Evolutionary conservation across 2,113 vertebrate genomes (phyloP).

Genomic region (Trichomycterus rosablanca): DNA sequence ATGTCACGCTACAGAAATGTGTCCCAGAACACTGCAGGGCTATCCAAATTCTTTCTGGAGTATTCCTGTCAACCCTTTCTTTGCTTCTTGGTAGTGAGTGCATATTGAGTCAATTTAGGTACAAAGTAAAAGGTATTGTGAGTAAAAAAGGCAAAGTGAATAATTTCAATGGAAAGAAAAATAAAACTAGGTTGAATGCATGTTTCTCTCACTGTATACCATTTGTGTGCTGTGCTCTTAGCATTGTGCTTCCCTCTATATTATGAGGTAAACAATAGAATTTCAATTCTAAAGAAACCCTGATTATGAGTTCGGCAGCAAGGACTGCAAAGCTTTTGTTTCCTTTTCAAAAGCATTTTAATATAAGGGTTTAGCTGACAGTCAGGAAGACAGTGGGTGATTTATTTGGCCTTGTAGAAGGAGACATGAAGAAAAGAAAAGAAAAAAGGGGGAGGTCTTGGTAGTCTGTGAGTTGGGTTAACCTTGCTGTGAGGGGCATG

Average conservation of each 20-base stretch:
- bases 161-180: too few species aligned
- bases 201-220: background rate
- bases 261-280: conserved; percentile 19
- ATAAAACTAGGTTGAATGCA: too few species aligned
- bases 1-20: too few species aligned
- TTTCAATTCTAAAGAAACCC: conserved; percentile 13
- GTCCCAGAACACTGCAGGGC: too few species aligned
- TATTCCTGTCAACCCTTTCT: too few species aligned
- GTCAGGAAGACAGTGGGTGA: conserved; percentile 31
- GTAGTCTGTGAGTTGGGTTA: too few species aligned
- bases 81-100: too few species aligned
- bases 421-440: conserved; percentile 13
- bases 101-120: too few species aligned
- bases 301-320: background rate
- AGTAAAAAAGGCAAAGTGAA: too few species aligned
- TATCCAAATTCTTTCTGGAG: too few species aligned
- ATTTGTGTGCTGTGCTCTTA: background rate
- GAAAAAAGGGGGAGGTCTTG: conserved; percentile 29
- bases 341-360: conserved; percentile 32
- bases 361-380: conserved; percentile 31
- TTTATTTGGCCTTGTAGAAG: conserved; percentile 32
- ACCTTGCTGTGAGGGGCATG: background rate
- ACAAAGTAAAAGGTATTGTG: too few species aligned
- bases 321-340: conserved; percentile 7
- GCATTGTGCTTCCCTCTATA: background rate